A percentile compares a stretch with the other conserved stretches of the same genome.
phyloP scores from a whole-genome alignment of 2,113 vertebrate species.

The Anhinga rufa region DNA sequence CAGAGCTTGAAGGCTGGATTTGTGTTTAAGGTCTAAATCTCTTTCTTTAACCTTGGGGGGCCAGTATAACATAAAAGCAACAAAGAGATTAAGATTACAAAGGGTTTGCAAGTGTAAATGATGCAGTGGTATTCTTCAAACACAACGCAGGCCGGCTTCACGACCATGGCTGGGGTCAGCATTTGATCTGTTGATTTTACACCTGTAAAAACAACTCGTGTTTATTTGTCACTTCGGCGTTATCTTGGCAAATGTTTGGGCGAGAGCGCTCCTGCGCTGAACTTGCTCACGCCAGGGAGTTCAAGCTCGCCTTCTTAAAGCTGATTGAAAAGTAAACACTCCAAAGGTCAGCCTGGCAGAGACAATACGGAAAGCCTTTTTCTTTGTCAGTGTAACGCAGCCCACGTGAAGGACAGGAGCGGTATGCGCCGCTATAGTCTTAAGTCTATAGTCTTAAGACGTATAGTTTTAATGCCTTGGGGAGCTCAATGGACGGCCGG shows the following conservation, averaged over 20 bases:
- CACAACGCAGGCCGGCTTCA: conserved; percentile 57
- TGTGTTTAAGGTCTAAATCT: conserved; percentile 88
- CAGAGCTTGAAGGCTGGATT: conserved; percentile 85
- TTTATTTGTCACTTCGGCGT: conserved; percentile 73
- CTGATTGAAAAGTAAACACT: conserved; percentile 70
- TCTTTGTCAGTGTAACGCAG: conserved; percentile 9
- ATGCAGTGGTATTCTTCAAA: conserved; percentile 76
- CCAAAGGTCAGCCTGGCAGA: conserved; percentile 64
- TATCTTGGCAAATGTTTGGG: conserved; percentile 71
- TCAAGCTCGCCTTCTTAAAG: conserved; percentile 48
- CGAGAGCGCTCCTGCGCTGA: conserved; percentile 31
- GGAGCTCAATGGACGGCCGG: rapidly evolving
- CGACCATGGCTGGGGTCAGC: conserved; percentile 63
- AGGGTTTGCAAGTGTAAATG: conserved; percentile 81
- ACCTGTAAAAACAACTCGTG: conserved; percentile 79
- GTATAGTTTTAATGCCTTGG: not conserved
- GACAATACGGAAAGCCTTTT: conserved; percentile 48
- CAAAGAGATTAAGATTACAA: conserved; percentile 84
- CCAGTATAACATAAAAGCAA: conserved; percentile 81
- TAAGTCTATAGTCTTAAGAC: not conserved
- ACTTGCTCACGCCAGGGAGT: conserved; percentile 59
- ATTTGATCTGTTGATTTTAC: conserved; percentile 80
- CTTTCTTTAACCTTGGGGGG: conserved; percentile 82
- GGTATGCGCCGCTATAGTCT: not conserved
- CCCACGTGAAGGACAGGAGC: not conserved